Base-by-base conservation (phyloP, 2,888 invertebrate species). In the Heteromurus nitidus region DNA sequence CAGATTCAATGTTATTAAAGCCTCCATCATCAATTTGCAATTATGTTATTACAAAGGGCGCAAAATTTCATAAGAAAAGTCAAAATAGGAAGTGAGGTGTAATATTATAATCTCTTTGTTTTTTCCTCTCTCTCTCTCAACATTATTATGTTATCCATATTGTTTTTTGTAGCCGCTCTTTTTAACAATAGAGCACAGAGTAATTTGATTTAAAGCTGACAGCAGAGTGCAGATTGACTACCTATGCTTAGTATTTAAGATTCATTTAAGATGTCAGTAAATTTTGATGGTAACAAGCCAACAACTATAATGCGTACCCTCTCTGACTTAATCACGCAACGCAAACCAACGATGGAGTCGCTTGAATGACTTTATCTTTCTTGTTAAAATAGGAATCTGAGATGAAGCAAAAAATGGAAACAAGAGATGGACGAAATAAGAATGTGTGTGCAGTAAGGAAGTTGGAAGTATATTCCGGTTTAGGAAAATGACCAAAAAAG, bases 371-470 rank as follows among this genome's bases (percentile, higher is more conserved):
- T 58, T 75, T 53, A 75, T 75, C 75, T 58, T 44, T 30, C 13
- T 47, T 50, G 30, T 75, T n/a, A n/a, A n/a, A n/a, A n/a, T n/a
- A n/a, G n/a, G n/a, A 75, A 75, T 75, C 67, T 67, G 50, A 24
- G 58, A 31, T 2, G 11, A 30, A 55, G 55, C 22, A 7, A 65
- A n/a, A 42, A 31, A 16, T 60, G 26, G 60, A 53, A 16, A 22
- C 28, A 20, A 60, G 64, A 64, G n/a, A 47, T 44, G 22, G 18
- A 9, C 1, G 1, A 50, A 50, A 20, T 47, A 22, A 60, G 67
- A 58, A 75, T 55, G 58, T 75, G n/a, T n/a, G 18, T 24, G 28
- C 47, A 16, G n/a, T n/a, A 42, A 7, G 16, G 30, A 28, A 30
- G 31, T 13, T 68, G 47, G 18, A 31, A 24, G 20, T 2, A 18